Evolutionary conservation across 2,797 vertebrate species (phyloP).

Genomic region (Propithecus deckenii): DNA sequence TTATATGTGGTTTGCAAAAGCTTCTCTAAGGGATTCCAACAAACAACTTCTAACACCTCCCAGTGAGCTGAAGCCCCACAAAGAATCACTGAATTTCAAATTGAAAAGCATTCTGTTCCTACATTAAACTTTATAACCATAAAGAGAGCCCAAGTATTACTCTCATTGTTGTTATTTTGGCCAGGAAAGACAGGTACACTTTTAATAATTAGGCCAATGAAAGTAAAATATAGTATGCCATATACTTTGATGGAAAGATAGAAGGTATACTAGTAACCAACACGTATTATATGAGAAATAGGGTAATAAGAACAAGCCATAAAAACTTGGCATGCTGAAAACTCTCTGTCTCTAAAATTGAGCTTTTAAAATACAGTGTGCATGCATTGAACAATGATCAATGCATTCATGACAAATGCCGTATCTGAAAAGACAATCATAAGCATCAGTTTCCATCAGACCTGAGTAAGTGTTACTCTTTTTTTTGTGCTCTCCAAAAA

Average conservation of each 20-base stretch:
- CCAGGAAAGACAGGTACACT: background rate
- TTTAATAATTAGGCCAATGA: background rate
- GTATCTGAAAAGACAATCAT: conserved; percentile 62
- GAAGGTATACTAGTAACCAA: background rate
- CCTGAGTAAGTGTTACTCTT: conserved; percentile 49
- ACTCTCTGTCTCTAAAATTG: conserved; percentile 51
- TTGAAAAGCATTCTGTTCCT: background rate
- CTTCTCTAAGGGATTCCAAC: background rate
- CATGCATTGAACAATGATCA: conserved; percentile 69
- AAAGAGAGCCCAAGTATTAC: background rate
- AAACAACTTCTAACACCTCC: background rate
- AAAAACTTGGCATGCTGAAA: conserved; percentile 53
- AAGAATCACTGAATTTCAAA: background rate
- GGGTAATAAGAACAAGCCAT: background rate
- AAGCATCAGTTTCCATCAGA: conserved; percentile 51
- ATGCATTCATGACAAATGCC: conserved; percentile 63
- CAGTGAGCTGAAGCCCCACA: background rate
- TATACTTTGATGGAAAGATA: background rate
- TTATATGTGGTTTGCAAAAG: background rate
- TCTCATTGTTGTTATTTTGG: background rate
- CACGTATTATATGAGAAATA: background rate
- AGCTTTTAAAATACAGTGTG: conserved; percentile 68
- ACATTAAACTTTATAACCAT: background rate
- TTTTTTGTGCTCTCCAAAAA: background rate
- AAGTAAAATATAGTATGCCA: background rate